Percentiles rank a stretch among this genome's conserved stretches.
phyloP scores from a whole-genome alignment of 2,888 invertebrate genomes.

The Amphipoea lucens region DNA sequence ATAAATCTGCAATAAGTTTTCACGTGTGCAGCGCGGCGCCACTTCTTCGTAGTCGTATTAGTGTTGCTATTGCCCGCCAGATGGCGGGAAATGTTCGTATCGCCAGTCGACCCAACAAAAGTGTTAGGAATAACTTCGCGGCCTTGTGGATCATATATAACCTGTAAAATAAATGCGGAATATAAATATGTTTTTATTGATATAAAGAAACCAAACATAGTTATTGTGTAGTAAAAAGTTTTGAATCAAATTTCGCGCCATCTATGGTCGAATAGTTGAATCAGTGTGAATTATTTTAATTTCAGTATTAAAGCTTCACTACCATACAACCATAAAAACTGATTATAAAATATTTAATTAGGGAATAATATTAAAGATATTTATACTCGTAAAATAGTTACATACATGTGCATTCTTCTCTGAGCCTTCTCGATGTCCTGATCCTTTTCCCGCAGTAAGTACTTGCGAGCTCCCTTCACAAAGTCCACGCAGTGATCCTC shows the following conservation, averaged over 20 bases:
- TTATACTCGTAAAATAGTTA: conserved; percentile 6
- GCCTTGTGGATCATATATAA: conserved; percentile 47
- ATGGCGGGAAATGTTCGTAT: conserved; percentile 47
- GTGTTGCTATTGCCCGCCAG: conserved; percentile 46
- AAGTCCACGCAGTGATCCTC: conserved; percentile 49
- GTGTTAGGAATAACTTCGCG: conserved; percentile 21
- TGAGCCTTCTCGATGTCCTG: conserved; percentile 37
- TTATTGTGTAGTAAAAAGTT: background rate
- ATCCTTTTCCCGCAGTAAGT: conserved; percentile 55
- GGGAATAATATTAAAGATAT: background rate
- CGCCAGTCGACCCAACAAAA: conserved; percentile 32
- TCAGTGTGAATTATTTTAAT: background rate
- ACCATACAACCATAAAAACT: no score
- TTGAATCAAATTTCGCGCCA: background rate
- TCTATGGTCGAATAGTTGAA: background rate
- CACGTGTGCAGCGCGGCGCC: background rate
- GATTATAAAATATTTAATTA: background rate
- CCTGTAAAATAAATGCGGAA: conserved; percentile 20
- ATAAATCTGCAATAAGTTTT: background rate
- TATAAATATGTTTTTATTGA: background rate
- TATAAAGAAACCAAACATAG: background rate
- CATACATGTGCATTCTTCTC: conserved; percentile 47
- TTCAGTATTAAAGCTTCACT: background rate
- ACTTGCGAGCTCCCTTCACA: conserved; percentile 55
- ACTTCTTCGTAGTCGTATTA: conserved; percentile 19